phyloP scores from a whole-genome alignment of 2,888 invertebrate species.

The Tupiocoris notatus region DNA sequence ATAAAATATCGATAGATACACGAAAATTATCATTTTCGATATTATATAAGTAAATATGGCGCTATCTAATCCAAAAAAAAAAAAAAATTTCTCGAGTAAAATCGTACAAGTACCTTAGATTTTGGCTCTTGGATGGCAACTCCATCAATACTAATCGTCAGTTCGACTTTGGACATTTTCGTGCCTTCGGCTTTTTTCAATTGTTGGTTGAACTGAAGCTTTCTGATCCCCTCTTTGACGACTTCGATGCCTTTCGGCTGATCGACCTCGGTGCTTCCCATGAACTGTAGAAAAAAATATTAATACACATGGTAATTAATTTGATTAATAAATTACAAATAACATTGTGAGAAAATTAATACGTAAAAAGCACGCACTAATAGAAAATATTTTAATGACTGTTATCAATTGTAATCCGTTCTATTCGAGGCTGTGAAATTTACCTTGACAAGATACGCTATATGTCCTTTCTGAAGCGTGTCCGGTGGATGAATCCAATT shows the following conservation, averaged over 20 bases:
- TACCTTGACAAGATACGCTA: slow-evolving; percentile 96
- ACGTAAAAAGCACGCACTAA: too few species aligned
- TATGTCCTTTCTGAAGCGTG: slow-evolving; percentile 88
- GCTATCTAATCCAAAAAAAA: too few species aligned
- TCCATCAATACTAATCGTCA: slow-evolving; percentile 96
- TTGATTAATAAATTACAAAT: background rate
- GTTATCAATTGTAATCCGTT: too few species aligned
- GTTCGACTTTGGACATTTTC: slow-evolving; percentile 87
- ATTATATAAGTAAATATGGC: too few species aligned
- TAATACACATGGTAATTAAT: too few species aligned
- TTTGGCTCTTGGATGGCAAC: slow-evolving; percentile 80
- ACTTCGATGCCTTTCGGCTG: slow-evolving; percentile 97
- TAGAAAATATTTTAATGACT: too few species aligned
- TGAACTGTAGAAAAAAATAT: slow-evolving; percentile 64
- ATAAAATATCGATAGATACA: too few species aligned
- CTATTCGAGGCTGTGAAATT: too few species aligned
- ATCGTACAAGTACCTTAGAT: slow-evolving; percentile 55
- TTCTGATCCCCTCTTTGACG: slow-evolving; percentile 95
- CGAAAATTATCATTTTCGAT: too few species aligned
- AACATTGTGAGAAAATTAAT: background rate
- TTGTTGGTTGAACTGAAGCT: slow-evolving; percentile 90
- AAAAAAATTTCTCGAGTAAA: background rate
- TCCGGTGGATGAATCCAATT: slow-evolving; percentile 95
- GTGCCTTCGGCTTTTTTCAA: slow-evolving; percentile 87
- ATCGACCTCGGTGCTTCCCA: slow-evolving; percentile 92